These are phyloP conservation scores for Mallotus villosus DNA, from an alignment of 2,797 vertebrate species.

Conservation along the genomic window DNA sequence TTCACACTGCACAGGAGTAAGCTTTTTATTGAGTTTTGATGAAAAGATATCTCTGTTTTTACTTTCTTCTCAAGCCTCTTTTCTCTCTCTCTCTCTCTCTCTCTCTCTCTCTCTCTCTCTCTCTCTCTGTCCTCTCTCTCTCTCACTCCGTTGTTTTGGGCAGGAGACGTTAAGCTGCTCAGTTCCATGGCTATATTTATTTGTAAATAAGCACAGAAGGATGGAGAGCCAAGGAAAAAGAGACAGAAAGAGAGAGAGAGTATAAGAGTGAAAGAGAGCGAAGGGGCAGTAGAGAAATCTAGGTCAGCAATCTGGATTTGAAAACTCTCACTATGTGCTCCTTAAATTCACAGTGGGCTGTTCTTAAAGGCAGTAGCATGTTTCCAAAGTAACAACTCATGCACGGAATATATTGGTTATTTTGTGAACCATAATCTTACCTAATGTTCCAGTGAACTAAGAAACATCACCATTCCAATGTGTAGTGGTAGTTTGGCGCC, in stretches of 20 bases:
- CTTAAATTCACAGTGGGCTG: slow-evolving; percentile 12
- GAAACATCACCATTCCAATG: neutral
- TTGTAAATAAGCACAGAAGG: neutral
- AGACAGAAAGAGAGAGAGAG: neutral
- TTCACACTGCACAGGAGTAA: too few relatives aligned
- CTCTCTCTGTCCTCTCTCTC: too few relatives aligned
- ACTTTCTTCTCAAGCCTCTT: too few relatives aligned
- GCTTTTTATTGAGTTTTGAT: too few relatives aligned
- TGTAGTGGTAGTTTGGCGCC: slow-evolving; percentile 24
- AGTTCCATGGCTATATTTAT: neutral
- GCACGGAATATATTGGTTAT: too few relatives aligned
- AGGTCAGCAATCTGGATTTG: slow-evolving; percentile 11
- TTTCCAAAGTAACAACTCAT: neutral
- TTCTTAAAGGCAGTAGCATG: slow-evolving; percentile 41
- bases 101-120: too few relatives aligned
- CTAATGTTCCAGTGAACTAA: neutral
- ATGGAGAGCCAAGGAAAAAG: neutral
- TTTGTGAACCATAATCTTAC: neutral
- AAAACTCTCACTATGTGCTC: neutral
- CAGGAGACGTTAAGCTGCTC: neutral
- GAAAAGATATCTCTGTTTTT: too few relatives aligned
- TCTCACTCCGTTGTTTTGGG: too few relatives aligned
- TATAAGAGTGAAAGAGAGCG: neutral
- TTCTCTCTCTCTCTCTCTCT: too few relatives aligned
- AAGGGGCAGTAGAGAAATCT: slow-evolving; percentile 4